These are phyloP conservation scores for Epinotia brunnichana DNA, from an alignment of 2,888 invertebrate species.

Conservation along the genomic window DNA sequence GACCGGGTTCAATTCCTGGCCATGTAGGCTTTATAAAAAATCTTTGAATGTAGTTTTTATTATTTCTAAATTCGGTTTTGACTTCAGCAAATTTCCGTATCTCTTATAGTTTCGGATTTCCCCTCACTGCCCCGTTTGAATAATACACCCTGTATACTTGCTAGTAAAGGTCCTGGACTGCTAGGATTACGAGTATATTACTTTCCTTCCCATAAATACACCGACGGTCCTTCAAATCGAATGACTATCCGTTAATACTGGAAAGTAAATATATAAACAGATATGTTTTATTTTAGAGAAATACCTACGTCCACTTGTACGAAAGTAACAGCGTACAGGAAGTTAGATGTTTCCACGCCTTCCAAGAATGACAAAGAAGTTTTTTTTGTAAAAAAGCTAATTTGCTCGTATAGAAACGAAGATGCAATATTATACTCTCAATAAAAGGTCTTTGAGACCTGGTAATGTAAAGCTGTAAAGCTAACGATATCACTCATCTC, in stretches of 20 bases:
- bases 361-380: constrained; percentile 48
- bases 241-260: constrained; percentile 30
- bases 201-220: not conserved
- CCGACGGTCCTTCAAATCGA: constrained; percentile 14
- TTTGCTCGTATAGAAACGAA: constrained; percentile 50
- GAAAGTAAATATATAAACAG: constrained; percentile 42
- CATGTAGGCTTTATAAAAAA: too few species aligned
- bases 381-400: constrained; percentile 50
- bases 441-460: constrained; percentile 70
- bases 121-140: too few species aligned
- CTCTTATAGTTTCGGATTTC: too few species aligned
- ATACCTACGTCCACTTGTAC: constrained; percentile 30
- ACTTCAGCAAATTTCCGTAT: too few species aligned
- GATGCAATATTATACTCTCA: constrained; percentile 53
- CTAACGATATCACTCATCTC: constrained; percentile 80
- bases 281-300: constrained; percentile 42
- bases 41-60: too few species aligned
- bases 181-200: not conserved
- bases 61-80: too few species aligned
- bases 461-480: constrained; percentile 75
- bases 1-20: not conserved
- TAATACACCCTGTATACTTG: too few species aligned
- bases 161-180: not conserved
- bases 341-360: not conserved
- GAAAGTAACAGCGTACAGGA: constrained; percentile 19